phyloP scores from a whole-genome alignment of 64 coral and sea anemone species.

The Dendronephthya gigantea region DNA sequence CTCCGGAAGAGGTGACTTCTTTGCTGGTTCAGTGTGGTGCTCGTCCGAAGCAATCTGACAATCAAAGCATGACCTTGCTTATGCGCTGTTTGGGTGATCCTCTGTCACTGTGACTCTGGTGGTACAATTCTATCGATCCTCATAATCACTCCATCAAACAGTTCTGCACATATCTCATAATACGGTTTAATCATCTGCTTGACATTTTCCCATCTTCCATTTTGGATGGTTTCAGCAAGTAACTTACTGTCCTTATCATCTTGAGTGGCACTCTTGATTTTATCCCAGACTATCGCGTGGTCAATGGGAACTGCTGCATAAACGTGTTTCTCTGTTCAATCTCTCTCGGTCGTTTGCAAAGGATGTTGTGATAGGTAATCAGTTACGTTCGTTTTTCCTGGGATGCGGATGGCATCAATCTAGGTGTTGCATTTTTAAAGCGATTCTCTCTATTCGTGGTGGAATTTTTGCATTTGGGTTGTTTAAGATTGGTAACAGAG shows the following conservation, averaged over 20 bases:
- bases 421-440: not conserved
- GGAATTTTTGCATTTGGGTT: not conserved
- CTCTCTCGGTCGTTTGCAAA: not conserved
- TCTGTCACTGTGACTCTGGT: conserved; percentile 24
- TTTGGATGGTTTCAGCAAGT: conserved; percentile 40
- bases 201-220: conserved; percentile 36
- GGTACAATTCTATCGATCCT: conserved; percentile 26
- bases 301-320: conserved; percentile 18
- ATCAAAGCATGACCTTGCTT: conserved; percentile 34
- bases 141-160: not conserved
- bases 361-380: conserved; percentile 44
- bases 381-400: not conserved
- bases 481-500: not conserved
- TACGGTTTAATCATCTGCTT: conserved; percentile 44
- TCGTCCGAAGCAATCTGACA: not conserved
- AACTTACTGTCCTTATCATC: conserved; percentile 24
- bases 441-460: not conserved
- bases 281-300: conserved; percentile 38
- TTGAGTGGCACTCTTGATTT: conserved; percentile 31
- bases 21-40: not conserved
- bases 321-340: conserved; percentile 15
- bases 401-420: not conserved
- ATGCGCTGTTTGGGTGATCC: conserved; percentile 21
- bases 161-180: not conserved
- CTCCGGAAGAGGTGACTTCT: not conserved